A percentile compares a stretch with the other conserved stretches of the same genome.
Evolutionary conservation across 2,113 vertebrate species (phyloP).

Genomic region (Paradoxurus hermaphroditus): DNA sequence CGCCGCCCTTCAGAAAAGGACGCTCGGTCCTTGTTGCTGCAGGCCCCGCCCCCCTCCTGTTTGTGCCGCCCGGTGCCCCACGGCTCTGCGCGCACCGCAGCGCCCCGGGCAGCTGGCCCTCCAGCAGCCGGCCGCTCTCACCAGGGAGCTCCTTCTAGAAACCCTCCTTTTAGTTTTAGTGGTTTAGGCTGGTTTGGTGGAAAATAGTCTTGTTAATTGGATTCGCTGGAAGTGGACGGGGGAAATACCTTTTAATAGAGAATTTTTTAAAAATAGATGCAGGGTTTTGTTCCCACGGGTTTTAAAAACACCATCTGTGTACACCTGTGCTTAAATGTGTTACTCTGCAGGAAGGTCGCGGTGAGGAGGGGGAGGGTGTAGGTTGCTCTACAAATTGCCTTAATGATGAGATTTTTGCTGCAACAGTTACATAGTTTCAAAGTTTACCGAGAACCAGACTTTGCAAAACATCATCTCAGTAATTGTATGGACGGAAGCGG

Average conservation of each 20-base stretch:
- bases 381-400: not conserved
- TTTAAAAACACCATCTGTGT: not conserved
- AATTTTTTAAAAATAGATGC: conserved; percentile 11
- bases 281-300: not conserved
- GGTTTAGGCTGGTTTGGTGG: not conserved
- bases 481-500: no score
- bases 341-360: not conserved
- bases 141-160: not conserved
- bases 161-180: not conserved
- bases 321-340: not conserved
- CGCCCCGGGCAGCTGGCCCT: not conserved
- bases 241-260: not conserved
- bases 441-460: not conserved
- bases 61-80: no score
- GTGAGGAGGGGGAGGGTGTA: not conserved
- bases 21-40: no score
- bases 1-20: no score
- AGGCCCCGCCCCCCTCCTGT: no score
- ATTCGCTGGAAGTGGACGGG: not conserved
- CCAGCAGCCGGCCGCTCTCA: not conserved
- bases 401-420: not conserved
- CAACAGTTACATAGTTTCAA: not conserved
- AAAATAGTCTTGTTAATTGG: not conserved
- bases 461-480: no score
- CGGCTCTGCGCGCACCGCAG: no score